These are phyloP conservation scores for Sialis fuliginosa DNA, from an alignment of 2,888 invertebrate genomes.

Conservation along the genomic window DNA sequence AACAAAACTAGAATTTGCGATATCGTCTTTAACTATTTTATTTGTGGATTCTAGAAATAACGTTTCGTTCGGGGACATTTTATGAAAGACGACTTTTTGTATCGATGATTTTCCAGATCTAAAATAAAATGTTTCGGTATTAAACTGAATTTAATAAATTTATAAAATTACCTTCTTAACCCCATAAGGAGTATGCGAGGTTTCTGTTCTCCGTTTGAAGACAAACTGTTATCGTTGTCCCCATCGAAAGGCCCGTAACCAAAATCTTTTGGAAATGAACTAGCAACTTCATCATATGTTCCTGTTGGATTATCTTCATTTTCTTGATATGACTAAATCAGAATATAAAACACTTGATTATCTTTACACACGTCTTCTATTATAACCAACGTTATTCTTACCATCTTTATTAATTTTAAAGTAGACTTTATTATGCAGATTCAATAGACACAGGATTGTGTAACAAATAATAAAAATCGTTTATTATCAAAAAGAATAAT, in stretches of 20 bases:
- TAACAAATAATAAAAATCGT: no score
- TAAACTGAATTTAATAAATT: background rate
- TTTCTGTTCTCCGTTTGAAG: conserved; percentile 59
- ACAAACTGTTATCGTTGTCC: conserved; percentile 46
- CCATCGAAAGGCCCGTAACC: conserved; percentile 81
- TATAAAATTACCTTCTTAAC: conserved; percentile 48
- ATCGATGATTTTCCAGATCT: conserved; percentile 99
- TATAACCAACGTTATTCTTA: no score
- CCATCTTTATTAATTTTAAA: no score
- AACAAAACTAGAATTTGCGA: conserved; percentile 93
- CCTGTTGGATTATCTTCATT: conserved; percentile 23
- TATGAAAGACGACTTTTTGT: conserved; percentile 99
- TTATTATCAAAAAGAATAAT: no score
- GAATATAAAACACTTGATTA: no score
- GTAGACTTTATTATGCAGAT: no score
- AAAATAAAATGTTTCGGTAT: conserved; percentile 18
- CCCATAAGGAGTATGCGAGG: conserved; percentile 93
- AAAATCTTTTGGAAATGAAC: conserved; percentile 80
- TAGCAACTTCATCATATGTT: conserved; percentile 28
- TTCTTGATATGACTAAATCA: conserved; percentile 24
- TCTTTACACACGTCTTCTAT: no score
- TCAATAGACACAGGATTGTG: no score
- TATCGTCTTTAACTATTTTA: conserved; percentile 96
- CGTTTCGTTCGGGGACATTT: conserved; percentile 99
- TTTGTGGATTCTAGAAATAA: conserved; percentile 95